Base-by-base conservation (phyloP, 2,888 invertebrate species). In the Yponomeuta plumbellus region DNA sequence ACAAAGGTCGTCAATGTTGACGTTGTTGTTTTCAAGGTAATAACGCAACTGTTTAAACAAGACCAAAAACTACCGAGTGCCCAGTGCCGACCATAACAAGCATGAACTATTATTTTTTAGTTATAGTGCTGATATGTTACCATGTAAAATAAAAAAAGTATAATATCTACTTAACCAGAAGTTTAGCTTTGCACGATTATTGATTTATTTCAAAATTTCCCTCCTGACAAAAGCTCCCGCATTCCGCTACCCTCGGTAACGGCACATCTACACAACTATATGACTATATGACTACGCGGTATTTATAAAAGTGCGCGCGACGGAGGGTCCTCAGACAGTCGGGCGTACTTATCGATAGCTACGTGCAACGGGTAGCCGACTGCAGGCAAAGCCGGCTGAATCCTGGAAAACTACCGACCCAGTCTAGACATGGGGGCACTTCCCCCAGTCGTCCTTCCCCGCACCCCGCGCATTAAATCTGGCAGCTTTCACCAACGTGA, bases 341-440 rank as follows among this genome's bases (percentile, higher is more conserved):
- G 69, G 71, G 78, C 77, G 68, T 74, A 74, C 70, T 81, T 79
- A 76, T 72, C 75, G 76, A 78, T 81, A 80, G 79, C 73, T 81
- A 64, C 63, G 34, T 88, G 88, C 88, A 86, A 22, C 87, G 87
- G 85, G 88, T 64, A 64, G 39, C 52, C 56, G 83, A 86, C 88
- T 90, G 90, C 90, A 89, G 88, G 81, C 87, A 87, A 86, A 86
- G 85, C 84, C 82, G 84, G 77, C 86, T 88, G 90, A 88, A 91
- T 88, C 90, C 90, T 86, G 91, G 91, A 91, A 89, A 91, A 91
- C 92, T 91, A 90, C 89, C 91, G 91, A 92, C 92, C 91, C 91
- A 91, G 91, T 92, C 91, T 91, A 91, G 92, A 91, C 91, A 80
- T 86, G 91, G 90, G 87, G 91, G 90, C 89, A 88, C 80, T 84